Base-by-base conservation (phyloP, 2,113 vertebrate genomes). In the Lontra canadensis region DNA sequence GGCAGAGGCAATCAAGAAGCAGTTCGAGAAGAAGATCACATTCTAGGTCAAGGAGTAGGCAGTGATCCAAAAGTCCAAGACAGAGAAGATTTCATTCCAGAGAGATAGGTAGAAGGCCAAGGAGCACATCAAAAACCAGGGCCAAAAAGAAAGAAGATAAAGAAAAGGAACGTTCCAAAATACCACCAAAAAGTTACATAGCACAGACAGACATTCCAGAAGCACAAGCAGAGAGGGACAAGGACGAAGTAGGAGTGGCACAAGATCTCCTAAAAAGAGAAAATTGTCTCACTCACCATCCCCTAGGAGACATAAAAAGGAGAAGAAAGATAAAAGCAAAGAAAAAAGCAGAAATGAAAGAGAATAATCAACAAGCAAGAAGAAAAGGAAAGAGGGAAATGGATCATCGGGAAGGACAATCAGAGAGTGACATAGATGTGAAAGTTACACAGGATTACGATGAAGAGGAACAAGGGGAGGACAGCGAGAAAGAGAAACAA, bases 401-500 rank as follows among this genome's bases (percentile, higher is more conserved):
- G 94, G 99, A 99, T 0, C 99, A 99, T 0, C 99, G 99, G 1
- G 99, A 99, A 7, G 98, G 99, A 49, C 99, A 99, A 94, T 99
- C 99, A 0, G 99, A 99, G 91, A 99, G 99, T 6, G 99, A 99
- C 89, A 99, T 99, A 92, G 99, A 99, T 0, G 99, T 99, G 31
- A 99, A 99, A 99, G 99, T 99, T 98, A 99, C 99, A 69, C 99
- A 99, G 96, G 99, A 99, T 98, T 99, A 99, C 4, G 99, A 99
- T 0, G 99, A 99, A 97, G 99, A 99, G 92, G 99, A 99, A 55
- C 99, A 99, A 96, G 99, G 99, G 3, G 99, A 99, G 1, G 99
- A 99, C 99, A 99, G 99, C 42, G 99, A 99, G 87, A 99, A 99
- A 39, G 99, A 99, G 25, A 99, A 85, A 91, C 99, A 90, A 91